These are phyloP conservation scores for Mesitornis unicolor DNA, from an alignment of 2,113 vertebrate genomes.

Conservation along the genomic window DNA sequence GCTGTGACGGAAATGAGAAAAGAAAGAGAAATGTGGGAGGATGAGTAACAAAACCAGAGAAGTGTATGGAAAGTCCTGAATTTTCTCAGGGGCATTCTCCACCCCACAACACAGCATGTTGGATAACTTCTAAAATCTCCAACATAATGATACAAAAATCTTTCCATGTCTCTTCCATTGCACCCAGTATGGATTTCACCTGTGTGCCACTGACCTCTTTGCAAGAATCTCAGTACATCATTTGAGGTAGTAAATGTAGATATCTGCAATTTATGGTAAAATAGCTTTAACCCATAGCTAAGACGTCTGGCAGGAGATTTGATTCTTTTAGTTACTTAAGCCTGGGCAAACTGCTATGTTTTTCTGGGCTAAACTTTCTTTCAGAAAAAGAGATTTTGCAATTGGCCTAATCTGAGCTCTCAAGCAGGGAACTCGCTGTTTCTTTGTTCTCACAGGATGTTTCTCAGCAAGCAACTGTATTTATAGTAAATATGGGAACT, in stretches of 20 bases:
- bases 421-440: not conserved
- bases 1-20: slow-evolving; percentile 17
- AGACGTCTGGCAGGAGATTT: not conserved
- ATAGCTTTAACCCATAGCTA: not conserved
- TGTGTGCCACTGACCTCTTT: not conserved
- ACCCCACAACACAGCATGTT: not conserved
- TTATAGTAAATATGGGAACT: slow-evolving; percentile 14
- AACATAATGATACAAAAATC: not conserved
- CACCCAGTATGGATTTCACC: not conserved
- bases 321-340: not conserved
- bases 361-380: not conserved
- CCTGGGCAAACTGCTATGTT: not conserved
- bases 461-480: slow-evolving; percentile 25
- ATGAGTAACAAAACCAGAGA: slow-evolving; percentile 12
- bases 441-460: slow-evolving; percentile 21
- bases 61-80: not conserved
- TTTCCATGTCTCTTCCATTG: not conserved
- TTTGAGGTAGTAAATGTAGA: not conserved
- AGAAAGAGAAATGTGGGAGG: slow-evolving; percentile 24
- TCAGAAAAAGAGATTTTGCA: not conserved
- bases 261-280: not conserved
- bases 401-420: not conserved
- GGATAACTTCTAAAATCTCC: not conserved
- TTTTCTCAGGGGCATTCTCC: slow-evolving; percentile 29
- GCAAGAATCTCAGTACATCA: not conserved